These are phyloP conservation scores for Hypothenemus hampei DNA, from an alignment of 1,140 invertebrate genomes.

Conservation along the genomic window DNA sequence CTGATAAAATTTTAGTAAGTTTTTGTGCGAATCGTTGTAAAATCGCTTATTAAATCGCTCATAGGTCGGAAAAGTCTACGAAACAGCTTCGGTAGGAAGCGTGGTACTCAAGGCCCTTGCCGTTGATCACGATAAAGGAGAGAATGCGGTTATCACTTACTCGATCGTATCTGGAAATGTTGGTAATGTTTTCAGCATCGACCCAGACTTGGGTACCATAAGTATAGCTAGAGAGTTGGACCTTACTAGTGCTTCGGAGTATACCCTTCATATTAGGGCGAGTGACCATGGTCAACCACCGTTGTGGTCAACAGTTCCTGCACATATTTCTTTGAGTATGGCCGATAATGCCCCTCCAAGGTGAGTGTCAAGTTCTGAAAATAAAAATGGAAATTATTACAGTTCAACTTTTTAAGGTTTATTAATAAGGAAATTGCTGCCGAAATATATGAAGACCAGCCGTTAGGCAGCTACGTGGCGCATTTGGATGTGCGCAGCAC, in stretches of 20 bases:
- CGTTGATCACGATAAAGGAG: conserved; percentile 74
- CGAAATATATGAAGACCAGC: conserved; percentile 82
- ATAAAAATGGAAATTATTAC: conserved; percentile 37
- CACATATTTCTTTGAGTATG: conserved; percentile 82
- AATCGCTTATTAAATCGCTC: background rate
- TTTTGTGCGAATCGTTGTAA: background rate
- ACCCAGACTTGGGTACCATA: conserved; percentile 63
- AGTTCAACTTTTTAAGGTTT: conserved; percentile 15
- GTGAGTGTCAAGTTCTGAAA: too few relatives aligned
- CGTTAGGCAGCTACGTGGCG: conserved; percentile 69
- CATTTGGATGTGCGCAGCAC: conserved; percentile 72
- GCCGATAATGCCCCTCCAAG: conserved; percentile 83
- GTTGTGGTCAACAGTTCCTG: conserved; percentile 69
- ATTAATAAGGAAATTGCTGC: conserved; percentile 55
- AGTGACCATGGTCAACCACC: conserved; percentile 73
- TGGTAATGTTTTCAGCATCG: conserved; percentile 76
- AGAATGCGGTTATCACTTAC: conserved; percentile 75
- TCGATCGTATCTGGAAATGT: conserved; percentile 80
- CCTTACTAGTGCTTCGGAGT: conserved; percentile 64
- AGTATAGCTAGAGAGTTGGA: conserved; percentile 70
- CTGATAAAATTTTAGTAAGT: conserved; percentile 56
- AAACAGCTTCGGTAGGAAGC: conserved; percentile 68
- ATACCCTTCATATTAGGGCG: conserved; percentile 77
- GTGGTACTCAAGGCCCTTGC: conserved; percentile 69
- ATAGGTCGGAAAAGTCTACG: conserved; percentile 65